phyloP scores from a whole-genome alignment of 2,113 vertebrate genomes.

The Gopherus flavomarginatus region DNA sequence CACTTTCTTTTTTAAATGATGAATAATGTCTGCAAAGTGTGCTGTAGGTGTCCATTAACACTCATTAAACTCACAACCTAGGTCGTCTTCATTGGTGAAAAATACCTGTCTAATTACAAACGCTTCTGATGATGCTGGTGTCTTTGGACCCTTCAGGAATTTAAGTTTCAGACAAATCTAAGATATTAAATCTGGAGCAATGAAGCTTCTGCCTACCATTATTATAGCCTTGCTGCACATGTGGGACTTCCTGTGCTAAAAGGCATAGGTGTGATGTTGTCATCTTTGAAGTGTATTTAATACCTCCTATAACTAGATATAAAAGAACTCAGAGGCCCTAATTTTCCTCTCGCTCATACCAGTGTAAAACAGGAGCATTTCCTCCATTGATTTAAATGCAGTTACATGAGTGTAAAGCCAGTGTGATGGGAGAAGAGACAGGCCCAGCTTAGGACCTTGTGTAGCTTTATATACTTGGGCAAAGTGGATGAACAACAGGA shows the following conservation, averaged over 20 bases:
- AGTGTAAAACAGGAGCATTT: background rate
- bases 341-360: accelerated
- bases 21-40: background rate
- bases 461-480: background rate
- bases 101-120: background rate
- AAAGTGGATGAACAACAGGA: background rate
- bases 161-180: background rate
- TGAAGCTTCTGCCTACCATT: background rate
- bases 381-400: background rate
- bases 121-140: background rate
- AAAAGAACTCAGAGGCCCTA: background rate
- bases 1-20: constrained; percentile 2
- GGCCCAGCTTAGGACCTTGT: background rate
- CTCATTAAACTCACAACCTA: background rate
- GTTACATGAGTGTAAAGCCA: background rate
- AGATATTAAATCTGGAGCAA: background rate
- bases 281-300: background rate
- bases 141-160: background rate
- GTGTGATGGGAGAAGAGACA: background rate
- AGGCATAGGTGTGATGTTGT: background rate
- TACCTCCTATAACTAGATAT: background rate
- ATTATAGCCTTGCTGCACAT: background rate
- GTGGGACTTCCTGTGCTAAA: background rate
- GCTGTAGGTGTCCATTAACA: constrained; percentile 37
- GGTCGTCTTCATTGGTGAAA: background rate